Evolutionary conservation across 2,888 invertebrate species (phyloP), one percentile per base, ranked within the genome.

Genomic region (Coleophora deauratella): DNA sequence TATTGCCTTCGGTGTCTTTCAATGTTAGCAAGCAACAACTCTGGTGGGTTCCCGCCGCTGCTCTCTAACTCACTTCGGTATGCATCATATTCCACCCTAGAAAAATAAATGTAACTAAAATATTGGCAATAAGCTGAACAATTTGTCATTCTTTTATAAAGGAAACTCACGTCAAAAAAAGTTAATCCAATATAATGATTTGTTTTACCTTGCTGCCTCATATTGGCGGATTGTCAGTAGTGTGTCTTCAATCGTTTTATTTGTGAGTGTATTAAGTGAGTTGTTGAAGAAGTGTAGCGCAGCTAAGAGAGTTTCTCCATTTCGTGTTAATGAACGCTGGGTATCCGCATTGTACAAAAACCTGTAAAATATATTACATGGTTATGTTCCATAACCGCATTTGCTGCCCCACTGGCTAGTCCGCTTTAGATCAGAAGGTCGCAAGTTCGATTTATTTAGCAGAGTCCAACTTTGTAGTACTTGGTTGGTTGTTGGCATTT

Each of bases 171-270:
- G n/a, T n/a, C n/a, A n/a, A n/a, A n/a, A n/a, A n/a, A n/a, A n/a
- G n/a, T n/a, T n/a, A n/a, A n/a, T n/a, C n/a, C n/a, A n/a, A n/a
- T n/a, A n/a, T n/a, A n/a, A n/a, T n/a, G n/a, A n/a, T n/a, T n/a
- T 21, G 21, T 21, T 21, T 45, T 44, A 88, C 88, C 89, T 84
- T 40, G 89, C 89, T 1, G 87, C 88, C 58, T 90, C 90, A 57
- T 89, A 90, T 64, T 88, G 89, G 31, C 88, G 73, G 54, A 88
- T 80, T 43, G 88, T 88, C 62, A 95, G 92, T 52, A 90, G 65
- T 28, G 90, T 98, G 76, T 99, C 99, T 73, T 98, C 98, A 74
- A 99, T 99, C 34, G 98, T 99, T 86, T 98, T 98, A 85, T 97
- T 94, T 79, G 97, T 96, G 60, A 99, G 88, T 12, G 99, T 99